phyloP scores from a whole-genome alignment of 2,888 invertebrate species.

The Spisula solida region DNA sequence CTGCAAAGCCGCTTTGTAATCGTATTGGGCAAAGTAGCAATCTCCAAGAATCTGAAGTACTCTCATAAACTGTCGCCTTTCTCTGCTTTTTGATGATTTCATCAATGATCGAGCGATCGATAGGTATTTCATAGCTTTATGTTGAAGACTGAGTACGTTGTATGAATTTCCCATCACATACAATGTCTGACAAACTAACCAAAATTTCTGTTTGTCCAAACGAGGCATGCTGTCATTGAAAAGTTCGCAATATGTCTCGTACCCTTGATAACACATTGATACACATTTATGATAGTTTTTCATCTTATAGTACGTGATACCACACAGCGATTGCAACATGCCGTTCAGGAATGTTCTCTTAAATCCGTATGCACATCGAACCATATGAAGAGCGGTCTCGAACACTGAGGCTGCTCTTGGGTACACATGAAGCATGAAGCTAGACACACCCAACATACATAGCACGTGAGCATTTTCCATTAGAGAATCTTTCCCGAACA shows the following conservation, averaged over 20 bases:
- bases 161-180: conserved; percentile 86
- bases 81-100: conserved; percentile 78
- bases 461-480: conserved; percentile 86
- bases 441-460: conserved; percentile 86
- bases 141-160: conserved; percentile 83
- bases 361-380: conserved; percentile 83
- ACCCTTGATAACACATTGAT: conserved; percentile 85
- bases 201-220: conserved; percentile 84
- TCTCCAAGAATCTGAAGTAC: conserved; percentile 85
- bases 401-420: conserved; percentile 86
- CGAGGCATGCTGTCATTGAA: conserved; percentile 82
- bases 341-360: conserved; percentile 83
- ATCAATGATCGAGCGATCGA: conserved; percentile 83
- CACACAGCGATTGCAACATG: conserved; percentile 84
- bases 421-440: conserved; percentile 86
- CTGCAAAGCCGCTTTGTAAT: conserved; percentile 83
- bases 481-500: conserved; percentile 81
- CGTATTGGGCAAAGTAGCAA: conserved; percentile 85
- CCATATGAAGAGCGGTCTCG: conserved; percentile 85
- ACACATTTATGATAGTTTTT: conserved; percentile 86
- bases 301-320: conserved; percentile 85
- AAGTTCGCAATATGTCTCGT: conserved; percentile 84
- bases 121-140: conserved; percentile 85
- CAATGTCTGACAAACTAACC: conserved; percentile 86
- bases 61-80: conserved; percentile 83